Evolutionary conservation across 2,888 invertebrate genomes (phyloP).

Genomic region (Agriopis leucophaearia): DNA sequence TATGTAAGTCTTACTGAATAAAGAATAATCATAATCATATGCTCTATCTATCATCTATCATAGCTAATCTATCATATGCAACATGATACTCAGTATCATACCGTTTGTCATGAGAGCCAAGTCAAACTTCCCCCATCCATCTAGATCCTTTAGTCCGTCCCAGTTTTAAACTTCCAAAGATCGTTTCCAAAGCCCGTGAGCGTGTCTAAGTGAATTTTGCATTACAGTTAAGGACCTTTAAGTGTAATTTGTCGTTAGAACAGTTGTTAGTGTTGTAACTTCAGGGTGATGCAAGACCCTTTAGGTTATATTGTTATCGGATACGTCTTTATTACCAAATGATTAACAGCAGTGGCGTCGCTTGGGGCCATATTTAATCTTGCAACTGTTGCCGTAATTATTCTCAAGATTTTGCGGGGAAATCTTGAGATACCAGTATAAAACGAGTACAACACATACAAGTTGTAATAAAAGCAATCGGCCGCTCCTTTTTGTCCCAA

Average conservation of each 20-base stretch:
- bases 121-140: not conserved
- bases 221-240: conserved; percentile 47
- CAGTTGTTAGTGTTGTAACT: conserved; percentile 50
- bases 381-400: not conserved
- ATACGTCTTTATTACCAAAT: conserved; percentile 18
- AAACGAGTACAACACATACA: not conserved
- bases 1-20: no score
- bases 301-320: conserved; percentile 14
- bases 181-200: conserved; percentile 19
- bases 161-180: conserved; percentile 12
- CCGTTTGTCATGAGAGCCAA: not conserved
- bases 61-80: no score
- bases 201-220: conserved; percentile 50
- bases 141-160: conserved; percentile 8
- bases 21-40: no score
- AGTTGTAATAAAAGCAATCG: not conserved
- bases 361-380: conserved; percentile 1
- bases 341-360: conserved; percentile 9
- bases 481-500: no score
- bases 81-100: no score
- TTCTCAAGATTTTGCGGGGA: not conserved
- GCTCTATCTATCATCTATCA: no score
- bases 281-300: conserved; percentile 27
- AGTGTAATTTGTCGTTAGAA: conserved; percentile 50
- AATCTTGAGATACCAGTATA: not conserved